Evolutionary conservation across 2,888 invertebrate genomes (phyloP), one percentile per base, ranked within the genome.

Genomic region (Eubasilissa splendida): DNA sequence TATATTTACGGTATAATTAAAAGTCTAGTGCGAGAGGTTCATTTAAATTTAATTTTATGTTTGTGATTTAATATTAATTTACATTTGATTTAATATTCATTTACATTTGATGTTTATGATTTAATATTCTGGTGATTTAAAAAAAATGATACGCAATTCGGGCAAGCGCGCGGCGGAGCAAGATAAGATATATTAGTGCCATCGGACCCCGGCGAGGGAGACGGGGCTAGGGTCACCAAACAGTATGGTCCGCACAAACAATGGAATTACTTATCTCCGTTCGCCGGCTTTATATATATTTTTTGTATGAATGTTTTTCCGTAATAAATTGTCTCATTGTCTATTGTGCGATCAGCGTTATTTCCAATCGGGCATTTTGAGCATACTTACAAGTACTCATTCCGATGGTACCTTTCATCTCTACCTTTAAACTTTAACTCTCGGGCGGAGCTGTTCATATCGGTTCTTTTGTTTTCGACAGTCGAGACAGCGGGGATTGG

Each of bases 281-380:
- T 76, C 79, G 70, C 75, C 77, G 79, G 74, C 80, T 71, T 82
- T 82, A 75, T 66, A 60, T 76, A 65, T 78, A 58, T 77, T 81
- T 79, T 83, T 59, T 79, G 76, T 82, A 82, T 82, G 79, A 82
- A 82, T 79, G 74, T 79, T 82, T 83, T 80, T 82, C 78, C 58
- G 82, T 82, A 83, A 83, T 83, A 83, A 82, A 83, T 83, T 81
- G 82, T 81, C 83, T 82, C 83, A 83, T 83, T 83, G 83, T 83
- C 83, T 83, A 83, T 83, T 82, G 83, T 83, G 73, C 68, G 82
- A 83, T 80, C 80, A 77, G 79, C 54, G 74, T 80, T 83, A 83
- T 83, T 82, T 80, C 76, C 78, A 79, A 82, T 83, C 79, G 82
- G 22, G 73, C 80, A 80, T 83, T 82, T 80, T 80, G 66, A 73